These are phyloP conservation scores for Chrysolina oricalcia DNA, from an alignment of 2,888 invertebrate genomes.

Conservation along the genomic window DNA sequence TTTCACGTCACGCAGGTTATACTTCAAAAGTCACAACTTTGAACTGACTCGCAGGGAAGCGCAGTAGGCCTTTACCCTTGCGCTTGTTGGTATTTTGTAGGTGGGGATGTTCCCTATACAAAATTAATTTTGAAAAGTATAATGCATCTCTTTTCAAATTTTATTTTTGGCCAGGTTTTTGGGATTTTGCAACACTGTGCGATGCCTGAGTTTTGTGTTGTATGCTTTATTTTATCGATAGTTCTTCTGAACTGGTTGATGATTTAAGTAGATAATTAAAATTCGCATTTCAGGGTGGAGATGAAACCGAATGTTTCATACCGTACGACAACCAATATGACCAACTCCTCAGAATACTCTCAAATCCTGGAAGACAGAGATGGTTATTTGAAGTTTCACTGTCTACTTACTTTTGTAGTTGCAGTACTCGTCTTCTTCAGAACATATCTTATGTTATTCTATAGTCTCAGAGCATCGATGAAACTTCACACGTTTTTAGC, in stretches of 20 bases:
- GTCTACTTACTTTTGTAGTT: constrained; percentile 36
- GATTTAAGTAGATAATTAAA: not conserved
- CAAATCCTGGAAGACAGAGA: constrained; percentile 39
- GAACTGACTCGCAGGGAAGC: no score
- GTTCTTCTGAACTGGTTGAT: no score
- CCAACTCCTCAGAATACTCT: constrained; percentile 47
- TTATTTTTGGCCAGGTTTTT: no score
- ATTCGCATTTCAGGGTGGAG: constrained; percentile 52
- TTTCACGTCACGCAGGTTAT: no score
- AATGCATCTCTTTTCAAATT: no score
- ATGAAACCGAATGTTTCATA: constrained; percentile 48
- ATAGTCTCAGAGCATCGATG: constrained; percentile 54
- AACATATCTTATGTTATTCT: constrained; percentile 49
- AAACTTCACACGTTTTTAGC: constrained; percentile 79
- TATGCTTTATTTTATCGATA: no score
- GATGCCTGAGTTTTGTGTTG: not conserved
- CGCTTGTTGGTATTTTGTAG: no score
- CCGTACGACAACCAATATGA: constrained; percentile 43
- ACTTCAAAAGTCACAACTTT: no score
- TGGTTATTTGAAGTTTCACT: constrained; percentile 47
- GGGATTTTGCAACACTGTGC: no score
- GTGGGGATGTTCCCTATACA: no score
- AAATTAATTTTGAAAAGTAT: no score
- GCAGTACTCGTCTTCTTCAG: constrained; percentile 47
- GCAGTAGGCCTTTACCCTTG: no score